Evolutionary conservation across 2,113 vertebrate genomes (phyloP).

Genomic region (Gopherus flavomarginatus): DNA sequence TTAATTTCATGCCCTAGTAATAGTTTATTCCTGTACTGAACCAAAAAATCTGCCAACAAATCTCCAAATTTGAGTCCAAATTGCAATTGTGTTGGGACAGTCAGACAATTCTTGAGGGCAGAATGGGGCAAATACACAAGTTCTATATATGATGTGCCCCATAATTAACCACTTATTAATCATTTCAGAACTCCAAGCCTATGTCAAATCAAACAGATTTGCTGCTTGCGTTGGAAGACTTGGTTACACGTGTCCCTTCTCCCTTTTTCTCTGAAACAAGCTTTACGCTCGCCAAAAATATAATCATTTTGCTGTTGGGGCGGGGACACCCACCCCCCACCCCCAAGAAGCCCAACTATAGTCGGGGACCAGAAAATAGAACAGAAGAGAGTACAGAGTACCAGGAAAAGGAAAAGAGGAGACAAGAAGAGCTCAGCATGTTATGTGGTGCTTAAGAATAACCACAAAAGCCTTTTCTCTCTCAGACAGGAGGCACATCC

Average conservation of each 20-base stretch:
- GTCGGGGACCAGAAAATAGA: conserved; percentile 20
- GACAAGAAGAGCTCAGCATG: conserved; percentile 48
- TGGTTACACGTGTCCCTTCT: conserved; percentile 45
- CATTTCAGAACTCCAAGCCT: neutral
- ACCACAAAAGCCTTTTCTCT: conserved; percentile 42
- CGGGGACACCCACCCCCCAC: neutral
- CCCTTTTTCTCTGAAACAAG: neutral
- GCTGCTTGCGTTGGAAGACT: conserved; percentile 21
- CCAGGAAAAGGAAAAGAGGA: conserved; percentile 34
- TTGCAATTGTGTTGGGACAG: neutral
- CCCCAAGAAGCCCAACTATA: conserved; percentile 33
- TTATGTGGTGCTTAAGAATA: conserved; percentile 43
- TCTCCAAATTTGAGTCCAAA: conserved; percentile 1
- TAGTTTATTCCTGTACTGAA: neutral
- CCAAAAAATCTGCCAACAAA: neutral
- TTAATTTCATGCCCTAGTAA: neutral
- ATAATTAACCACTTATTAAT: neutral
- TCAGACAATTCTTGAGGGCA: conserved; percentile 6
- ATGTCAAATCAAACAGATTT: neutral
- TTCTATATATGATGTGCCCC: neutral
- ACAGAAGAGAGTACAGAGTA: conserved; percentile 54
- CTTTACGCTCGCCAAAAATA: neutral
- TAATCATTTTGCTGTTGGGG: neutral
- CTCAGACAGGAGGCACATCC: conserved; percentile 51
- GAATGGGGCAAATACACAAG: neutral